These are phyloP conservation scores for Camptogramma bilineatum DNA, from an alignment of 2,888 invertebrate species.

Conservation along the genomic window DNA sequence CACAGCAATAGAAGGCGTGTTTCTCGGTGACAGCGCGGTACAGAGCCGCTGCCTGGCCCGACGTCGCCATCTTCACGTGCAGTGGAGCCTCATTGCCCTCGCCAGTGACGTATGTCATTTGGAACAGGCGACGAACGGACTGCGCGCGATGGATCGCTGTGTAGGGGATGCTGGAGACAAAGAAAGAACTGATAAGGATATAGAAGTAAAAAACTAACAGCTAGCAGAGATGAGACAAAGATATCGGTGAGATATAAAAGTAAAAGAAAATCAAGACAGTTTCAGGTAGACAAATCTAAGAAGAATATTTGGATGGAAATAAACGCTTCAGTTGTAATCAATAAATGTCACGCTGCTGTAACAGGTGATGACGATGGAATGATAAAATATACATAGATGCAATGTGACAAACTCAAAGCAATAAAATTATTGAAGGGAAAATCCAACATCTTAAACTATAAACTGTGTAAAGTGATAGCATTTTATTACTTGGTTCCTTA, in stretches of 20 bases:
- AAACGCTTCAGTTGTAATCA: too few relatives aligned
- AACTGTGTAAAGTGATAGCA: too few relatives aligned
- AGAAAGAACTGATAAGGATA: background rate
- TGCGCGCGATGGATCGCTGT: slow-evolving; percentile 93
- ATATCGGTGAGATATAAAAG: too few relatives aligned
- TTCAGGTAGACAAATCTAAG: too few relatives aligned
- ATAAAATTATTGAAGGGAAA: background rate
- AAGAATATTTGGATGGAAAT: too few relatives aligned
- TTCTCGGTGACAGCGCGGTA: slow-evolving; percentile 96
- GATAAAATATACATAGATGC: background rate
- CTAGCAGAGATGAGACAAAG: too few relatives aligned
- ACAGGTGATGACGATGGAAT: background rate
- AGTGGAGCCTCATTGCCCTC: slow-evolving; percentile 89
- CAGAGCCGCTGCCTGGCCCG: slow-evolving; percentile 92
- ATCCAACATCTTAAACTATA: background rate
- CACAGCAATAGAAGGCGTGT: slow-evolving; percentile 96
- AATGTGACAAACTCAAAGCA: too few relatives aligned
- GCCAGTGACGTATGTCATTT: slow-evolving; percentile 89
- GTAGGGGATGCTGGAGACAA: slow-evolving; percentile 89
- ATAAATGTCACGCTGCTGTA: background rate
- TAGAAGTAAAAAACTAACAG: too few relatives aligned
- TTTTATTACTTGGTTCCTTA: too few relatives aligned
- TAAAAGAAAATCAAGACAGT: too few relatives aligned
- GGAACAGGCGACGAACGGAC: slow-evolving; percentile 90
- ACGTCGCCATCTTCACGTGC: slow-evolving; percentile 92